Evolutionary conservation across 2,888 invertebrate species (phyloP), one percentile per base, ranked within the genome.

Genomic region (Xylota segnis): DNA sequence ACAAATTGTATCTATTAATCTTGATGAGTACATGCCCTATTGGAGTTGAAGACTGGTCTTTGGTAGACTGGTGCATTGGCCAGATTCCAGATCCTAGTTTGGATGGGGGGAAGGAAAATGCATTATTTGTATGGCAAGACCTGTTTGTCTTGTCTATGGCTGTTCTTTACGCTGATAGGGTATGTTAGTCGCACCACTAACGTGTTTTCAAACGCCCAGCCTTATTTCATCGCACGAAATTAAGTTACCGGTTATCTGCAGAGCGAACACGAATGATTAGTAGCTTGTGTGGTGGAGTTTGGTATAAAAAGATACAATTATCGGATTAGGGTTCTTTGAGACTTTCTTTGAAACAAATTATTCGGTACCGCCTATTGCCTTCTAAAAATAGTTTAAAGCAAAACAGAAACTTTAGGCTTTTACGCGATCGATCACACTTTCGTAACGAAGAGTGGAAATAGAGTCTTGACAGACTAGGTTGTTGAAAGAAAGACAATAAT

Each of bases 281-380:
- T 18, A 16, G 34, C 34, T 32, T 34, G 37, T 58, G 27, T 18
- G 34, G 7, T 37, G 18, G 9, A 16, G 32, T 54, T 34, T 9
- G 56, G 56, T 52, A 23, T 52, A 18, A 32, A 10, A 10, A 34
- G 56, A 52, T 34, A 32, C n/a, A 18, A 34, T n/a, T 34, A 34
- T 12, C 16, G 56, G 56, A 58, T 58, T 58, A 37, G 34, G 1
- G 18, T 58, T 32, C 34, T 32, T 16, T 34, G 16, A 34, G 12
- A 14, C 16, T 56, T 34, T 10, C n/a, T 7, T 23, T 23, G 16
- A 5, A 50, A 50, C n/a, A n/a, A 18, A 54, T 29, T 14, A 10
- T 32, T 14, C 3, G 7, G 12, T 14, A n/a, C 29, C 32, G 56
- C 56, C 56, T 32, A 56, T 14, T 54, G 29, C 29, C 54, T 52